Base-by-base conservation (phyloP, 1,140 invertebrate genomes). In the Pogonognathellus flavescens region DNA sequence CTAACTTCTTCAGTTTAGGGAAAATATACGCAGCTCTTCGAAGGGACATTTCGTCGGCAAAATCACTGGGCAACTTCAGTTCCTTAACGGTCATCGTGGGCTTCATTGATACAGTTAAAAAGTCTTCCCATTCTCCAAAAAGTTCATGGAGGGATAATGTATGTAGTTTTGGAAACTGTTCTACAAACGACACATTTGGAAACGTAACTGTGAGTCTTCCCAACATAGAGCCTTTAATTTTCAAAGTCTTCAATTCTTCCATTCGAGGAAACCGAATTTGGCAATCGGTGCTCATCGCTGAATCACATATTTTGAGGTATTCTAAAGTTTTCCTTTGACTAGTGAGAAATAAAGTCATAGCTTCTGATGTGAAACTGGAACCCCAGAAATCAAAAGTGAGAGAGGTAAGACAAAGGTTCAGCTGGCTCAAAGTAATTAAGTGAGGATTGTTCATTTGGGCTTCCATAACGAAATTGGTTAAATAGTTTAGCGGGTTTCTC, bases 361-460 rank as follows among this genome's bases (percentile, higher is more conserved):
- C 25, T 13, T 62, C 13, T 0, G 76, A 1, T 4, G 52, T 59
- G 7, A 85, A 20, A 10, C 55, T 11, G 14, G 85, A 86, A 4
- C 85, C 85, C 85, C 85, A 86, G 31, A 86, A 86, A 49, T 86
- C 85, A 18, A 86, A 41, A n/a, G 13, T 22, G 20, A 86, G 62
- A 16, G 66, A 31, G 22, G 55, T 31, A 13, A 86, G 25, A n/a
- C 41, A 22, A 6, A 86, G 31, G 13, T 60, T 55, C 10, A 86
- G 59, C 14, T 41, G 31, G 25, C 60, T 72, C 6, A 82, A 25
- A 25, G 50, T 20, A 16, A 83, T 76, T 25, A 86, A 72, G 57
- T 86, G 80, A 18, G 22, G 25, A 6, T 83, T 49, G 25, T 86
- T 60, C 49, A 86, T 86, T 41, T 86, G 80, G 49, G 72, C 85